These are phyloP conservation scores for Brachyhypopomus occidentalis DNA, from an alignment of 2,113 vertebrate genomes.

Conservation along the genomic window DNA sequence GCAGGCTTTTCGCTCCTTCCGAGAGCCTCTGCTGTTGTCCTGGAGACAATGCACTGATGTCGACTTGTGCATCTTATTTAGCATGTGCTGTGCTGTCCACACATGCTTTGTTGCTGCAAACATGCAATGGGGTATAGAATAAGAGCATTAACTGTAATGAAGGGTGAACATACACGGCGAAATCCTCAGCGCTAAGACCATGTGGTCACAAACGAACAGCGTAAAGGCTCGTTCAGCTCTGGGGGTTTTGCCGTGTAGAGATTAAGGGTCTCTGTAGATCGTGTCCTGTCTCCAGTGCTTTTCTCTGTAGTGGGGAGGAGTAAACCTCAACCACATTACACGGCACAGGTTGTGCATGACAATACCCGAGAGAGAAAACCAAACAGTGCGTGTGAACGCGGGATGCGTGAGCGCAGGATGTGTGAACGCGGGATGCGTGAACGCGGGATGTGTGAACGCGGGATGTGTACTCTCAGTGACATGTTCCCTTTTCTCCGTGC, in stretches of 20 bases:
- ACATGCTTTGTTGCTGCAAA: background rate
- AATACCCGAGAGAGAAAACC: slow-evolving; percentile 8
- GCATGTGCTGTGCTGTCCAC: background rate
- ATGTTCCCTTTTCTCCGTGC: slow-evolving; percentile 40
- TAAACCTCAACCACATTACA: slow-evolving; percentile 21
- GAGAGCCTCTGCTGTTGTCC: slow-evolving; percentile 41
- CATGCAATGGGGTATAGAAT: background rate
- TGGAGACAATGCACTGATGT: slow-evolving; percentile 47
- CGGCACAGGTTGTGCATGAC: slow-evolving; percentile 19
- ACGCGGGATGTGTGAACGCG: background rate
- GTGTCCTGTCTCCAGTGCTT: slow-evolving; percentile 58
- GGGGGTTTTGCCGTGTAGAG: no score
- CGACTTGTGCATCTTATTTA: background rate
- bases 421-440: background rate
- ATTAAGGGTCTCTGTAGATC: background rate
- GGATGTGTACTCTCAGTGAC: background rate
- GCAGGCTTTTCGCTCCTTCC: slow-evolving; percentile 24
- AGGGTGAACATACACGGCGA: no score
- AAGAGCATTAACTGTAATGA: background rate
- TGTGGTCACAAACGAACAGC: no score
- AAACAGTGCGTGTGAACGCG: background rate
- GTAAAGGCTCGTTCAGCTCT: no score
- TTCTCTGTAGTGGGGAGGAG: slow-evolving; percentile 39
- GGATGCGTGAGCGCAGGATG: background rate
- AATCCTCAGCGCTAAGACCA: no score